A percentile compares a stretch with the other conserved stretches of the same genome.
Conservation (phyloP, 2,797 vertebrate genomes). For the Halcyon leucocephala region DNA sequence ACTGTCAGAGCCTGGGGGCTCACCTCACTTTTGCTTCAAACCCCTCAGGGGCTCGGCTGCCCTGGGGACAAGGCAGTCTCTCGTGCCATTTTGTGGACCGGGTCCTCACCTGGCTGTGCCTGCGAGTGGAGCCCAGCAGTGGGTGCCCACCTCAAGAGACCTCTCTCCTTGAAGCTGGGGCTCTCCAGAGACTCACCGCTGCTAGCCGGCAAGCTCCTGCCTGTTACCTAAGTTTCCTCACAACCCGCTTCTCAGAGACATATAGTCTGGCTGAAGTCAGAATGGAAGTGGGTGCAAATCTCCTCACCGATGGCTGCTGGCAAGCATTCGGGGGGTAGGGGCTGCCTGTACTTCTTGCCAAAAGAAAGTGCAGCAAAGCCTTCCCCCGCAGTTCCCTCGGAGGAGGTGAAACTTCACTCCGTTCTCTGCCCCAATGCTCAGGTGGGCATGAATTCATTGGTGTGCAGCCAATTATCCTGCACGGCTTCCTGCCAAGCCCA, state of each 20-base stretch:
- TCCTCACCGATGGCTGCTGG: background rate
- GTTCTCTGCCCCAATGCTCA: background rate
- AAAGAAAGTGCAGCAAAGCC: background rate
- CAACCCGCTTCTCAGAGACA: background rate
- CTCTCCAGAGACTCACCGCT: background rate
- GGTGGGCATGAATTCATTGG: background rate
- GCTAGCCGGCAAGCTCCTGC: background rate
- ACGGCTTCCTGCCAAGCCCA: accelerated
- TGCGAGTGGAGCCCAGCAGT: background rate
- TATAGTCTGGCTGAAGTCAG: background rate
- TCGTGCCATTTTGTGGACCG: background rate
- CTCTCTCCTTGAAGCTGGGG: background rate
- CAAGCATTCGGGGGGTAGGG: background rate
- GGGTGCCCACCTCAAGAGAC: accelerated
- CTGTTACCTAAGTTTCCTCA: background rate
- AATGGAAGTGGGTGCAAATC: background rate
- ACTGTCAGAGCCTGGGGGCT: background rate
- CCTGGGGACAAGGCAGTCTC: background rate
- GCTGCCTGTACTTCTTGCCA: background rate
- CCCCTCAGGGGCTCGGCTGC: background rate
- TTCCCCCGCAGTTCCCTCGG: background rate
- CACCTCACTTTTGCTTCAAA: background rate
- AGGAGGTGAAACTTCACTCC: background rate
- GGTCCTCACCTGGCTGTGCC: background rate
- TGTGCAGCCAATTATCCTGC: background rate